A percentile compares a stretch with the other conserved stretches of the same genome.
phyloP scores from a whole-genome alignment of 1,140 invertebrate species.

The Drosophila varians region DNA sequence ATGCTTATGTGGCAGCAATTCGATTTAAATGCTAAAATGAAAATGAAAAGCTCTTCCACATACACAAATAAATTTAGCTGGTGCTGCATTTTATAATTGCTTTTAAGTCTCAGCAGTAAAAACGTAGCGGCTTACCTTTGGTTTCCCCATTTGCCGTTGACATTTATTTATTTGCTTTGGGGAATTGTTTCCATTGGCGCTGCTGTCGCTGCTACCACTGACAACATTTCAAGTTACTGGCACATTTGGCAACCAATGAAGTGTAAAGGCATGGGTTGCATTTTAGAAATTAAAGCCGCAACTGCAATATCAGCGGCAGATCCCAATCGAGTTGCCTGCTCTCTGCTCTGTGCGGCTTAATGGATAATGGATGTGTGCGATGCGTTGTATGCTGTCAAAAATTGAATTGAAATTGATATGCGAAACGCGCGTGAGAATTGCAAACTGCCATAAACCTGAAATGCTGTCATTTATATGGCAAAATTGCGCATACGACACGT shows the following conservation, averaged over 20 bases:
- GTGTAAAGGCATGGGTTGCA: conserved; percentile 63
- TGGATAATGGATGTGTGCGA: conserved; percentile 46
- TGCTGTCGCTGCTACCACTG: conserved; percentile 40
- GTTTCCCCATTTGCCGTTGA: conserved; percentile 59
- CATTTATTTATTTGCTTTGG: conserved; percentile 79
- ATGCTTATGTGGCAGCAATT: conserved; percentile 61
- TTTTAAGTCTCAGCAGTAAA: conserved; percentile 58
- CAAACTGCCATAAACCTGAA: conserved; percentile 69
- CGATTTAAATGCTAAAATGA: conserved; percentile 52
- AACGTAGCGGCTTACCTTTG: conserved; percentile 47
- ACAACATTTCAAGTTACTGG: conserved; percentile 67
- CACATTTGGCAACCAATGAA: conserved; percentile 72
- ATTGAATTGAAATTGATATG: conserved; percentile 79
- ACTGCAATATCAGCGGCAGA: conserved; percentile 8
- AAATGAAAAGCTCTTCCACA: conserved; percentile 24
- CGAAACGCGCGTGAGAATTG: conserved; percentile 55
- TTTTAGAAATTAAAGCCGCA: conserved; percentile 53
- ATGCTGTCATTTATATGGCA: conserved; percentile 72
- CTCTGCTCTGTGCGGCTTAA: conserved; percentile 17
- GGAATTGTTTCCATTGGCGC: conserved; percentile 52
- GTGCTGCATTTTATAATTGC: conserved; percentile 77
- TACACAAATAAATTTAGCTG: conserved; percentile 35
- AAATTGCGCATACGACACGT: conserved; percentile 77
- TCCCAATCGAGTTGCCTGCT: conserved; percentile 7
- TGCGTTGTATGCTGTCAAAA: conserved; percentile 64